A percentile compares a stretch with the other conserved stretches of the same genome.
These are phyloP conservation scores for Labroides dimidiatus DNA, from an alignment of 2,797 vertebrate genomes.

Conservation along the genomic window DNA sequence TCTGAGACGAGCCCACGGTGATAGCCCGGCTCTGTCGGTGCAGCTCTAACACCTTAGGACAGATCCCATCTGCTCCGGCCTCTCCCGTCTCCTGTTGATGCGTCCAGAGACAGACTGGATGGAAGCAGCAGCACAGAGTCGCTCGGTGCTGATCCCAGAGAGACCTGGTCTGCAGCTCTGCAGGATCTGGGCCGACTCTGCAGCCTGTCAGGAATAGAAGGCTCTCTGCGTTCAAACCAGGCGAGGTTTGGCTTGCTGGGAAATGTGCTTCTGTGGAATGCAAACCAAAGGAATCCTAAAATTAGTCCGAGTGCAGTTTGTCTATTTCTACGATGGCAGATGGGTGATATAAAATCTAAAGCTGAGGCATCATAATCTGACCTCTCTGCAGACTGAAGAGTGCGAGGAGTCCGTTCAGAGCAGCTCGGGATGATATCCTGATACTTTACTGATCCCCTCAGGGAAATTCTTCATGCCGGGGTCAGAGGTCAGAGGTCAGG, in stretches of 20 bases:
- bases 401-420: conserved; percentile 1
- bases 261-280: conserved; percentile 72
- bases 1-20: conserved; percentile 47
- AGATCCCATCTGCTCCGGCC: conserved; percentile 63
- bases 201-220: conserved; percentile 63
- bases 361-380: conserved; percentile 12
- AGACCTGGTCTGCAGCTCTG: conserved; percentile 32
- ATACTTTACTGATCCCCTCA: conserved; percentile 54
- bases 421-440: conserved; percentile 14
- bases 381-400: not conserved
- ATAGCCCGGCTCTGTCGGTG: conserved; percentile 58
- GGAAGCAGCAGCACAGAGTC: conserved; percentile 59
- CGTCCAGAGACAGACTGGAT: conserved; percentile 49
- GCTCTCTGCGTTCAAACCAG: conserved; percentile 50
- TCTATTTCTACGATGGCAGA: conserved; percentile 44
- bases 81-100: conserved; percentile 55
- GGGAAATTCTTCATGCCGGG: conserved; percentile 59
- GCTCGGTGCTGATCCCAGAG: conserved; percentile 45
- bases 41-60: conserved; percentile 57
- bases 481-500: conserved; percentile 62
- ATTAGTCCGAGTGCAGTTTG: conserved; percentile 37
- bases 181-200: conserved; percentile 57
- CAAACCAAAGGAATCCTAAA: conserved; percentile 56
- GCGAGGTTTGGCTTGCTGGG: conserved; percentile 60
- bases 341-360: conserved; percentile 39